phyloP scores from a whole-genome alignment of 2,888 invertebrate genomes.

The Onthophagus sagittarius region DNA sequence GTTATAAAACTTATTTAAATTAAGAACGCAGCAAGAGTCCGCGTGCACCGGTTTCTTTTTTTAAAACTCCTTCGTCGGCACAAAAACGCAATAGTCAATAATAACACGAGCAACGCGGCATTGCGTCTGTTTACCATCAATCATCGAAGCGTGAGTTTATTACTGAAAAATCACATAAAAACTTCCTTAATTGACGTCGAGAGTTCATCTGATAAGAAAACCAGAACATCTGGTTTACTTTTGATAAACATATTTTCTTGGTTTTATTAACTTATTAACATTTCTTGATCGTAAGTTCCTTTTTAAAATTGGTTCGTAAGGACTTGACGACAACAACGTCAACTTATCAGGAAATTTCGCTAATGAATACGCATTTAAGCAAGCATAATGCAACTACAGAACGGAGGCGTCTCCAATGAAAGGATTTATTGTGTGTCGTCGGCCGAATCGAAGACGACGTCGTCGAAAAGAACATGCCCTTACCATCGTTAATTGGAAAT shows the following conservation, averaged over 20 bases:
- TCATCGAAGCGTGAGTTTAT: neutral
- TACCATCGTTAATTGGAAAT: neutral
- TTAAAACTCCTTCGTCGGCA: neutral
- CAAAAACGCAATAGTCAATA: neutral
- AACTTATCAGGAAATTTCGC: neutral
- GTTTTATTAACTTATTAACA: no score
- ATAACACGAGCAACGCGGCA: neutral
- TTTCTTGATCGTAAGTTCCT: neutral
- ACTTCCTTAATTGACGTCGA: neutral
- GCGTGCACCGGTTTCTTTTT: neutral
- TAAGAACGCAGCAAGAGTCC: neutral
- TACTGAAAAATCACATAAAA: neutral
- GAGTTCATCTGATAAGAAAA: neutral
- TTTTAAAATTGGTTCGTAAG: neutral
- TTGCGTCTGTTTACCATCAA: neutral
- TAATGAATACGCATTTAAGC: neutral
- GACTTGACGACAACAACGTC: neutral
- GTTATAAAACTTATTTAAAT: slow-evolving; percentile 12
- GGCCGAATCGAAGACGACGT: neutral
- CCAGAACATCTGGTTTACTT: neutral
- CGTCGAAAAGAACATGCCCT: neutral
- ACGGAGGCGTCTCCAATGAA: neutral
- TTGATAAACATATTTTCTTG: no score
- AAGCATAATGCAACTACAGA: neutral
- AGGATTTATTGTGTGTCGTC: neutral